phyloP scores from a whole-genome alignment of 2,113 vertebrate genomes.

The Oenanthe melanoleuca region DNA sequence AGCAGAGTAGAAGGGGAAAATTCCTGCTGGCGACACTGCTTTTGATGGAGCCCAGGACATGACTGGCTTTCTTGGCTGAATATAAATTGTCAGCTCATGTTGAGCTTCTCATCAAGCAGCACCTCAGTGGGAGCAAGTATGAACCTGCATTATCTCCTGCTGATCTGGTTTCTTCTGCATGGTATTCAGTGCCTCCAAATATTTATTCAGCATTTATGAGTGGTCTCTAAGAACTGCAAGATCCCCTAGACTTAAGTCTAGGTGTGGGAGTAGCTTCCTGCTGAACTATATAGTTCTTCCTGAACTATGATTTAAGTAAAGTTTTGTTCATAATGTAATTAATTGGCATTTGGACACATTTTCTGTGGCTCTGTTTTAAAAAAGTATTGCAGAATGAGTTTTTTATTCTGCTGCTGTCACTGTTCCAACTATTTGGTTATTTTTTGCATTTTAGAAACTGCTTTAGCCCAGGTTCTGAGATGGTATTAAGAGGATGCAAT shows the following conservation, averaged over 20 bases:
- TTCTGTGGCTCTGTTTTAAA: background rate
- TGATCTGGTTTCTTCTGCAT: background rate
- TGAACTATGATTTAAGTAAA: background rate
- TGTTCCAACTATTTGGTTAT: background rate
- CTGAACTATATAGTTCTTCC: background rate
- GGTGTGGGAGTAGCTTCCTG: background rate
- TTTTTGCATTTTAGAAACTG: background rate
- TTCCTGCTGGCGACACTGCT: background rate
- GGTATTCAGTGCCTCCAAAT: background rate
- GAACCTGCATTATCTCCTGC: background rate
- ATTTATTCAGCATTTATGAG: background rate
- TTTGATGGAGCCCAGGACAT: background rate
- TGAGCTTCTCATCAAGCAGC: background rate
- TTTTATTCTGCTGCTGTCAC: background rate
- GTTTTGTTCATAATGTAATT: background rate
- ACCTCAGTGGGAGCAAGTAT: background rate
- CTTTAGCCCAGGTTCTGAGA: background rate
- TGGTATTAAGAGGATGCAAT: background rate
- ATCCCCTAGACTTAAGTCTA: background rate
- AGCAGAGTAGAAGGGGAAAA: background rate
- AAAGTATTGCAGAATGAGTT: background rate
- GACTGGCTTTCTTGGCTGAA: background rate
- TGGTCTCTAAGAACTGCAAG: background rate
- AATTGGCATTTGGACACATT: background rate
- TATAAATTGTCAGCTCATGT: too few species aligned